Base-by-base conservation (phyloP, 2,113 vertebrate genomes). In the Oenanthe oenanthe region DNA sequence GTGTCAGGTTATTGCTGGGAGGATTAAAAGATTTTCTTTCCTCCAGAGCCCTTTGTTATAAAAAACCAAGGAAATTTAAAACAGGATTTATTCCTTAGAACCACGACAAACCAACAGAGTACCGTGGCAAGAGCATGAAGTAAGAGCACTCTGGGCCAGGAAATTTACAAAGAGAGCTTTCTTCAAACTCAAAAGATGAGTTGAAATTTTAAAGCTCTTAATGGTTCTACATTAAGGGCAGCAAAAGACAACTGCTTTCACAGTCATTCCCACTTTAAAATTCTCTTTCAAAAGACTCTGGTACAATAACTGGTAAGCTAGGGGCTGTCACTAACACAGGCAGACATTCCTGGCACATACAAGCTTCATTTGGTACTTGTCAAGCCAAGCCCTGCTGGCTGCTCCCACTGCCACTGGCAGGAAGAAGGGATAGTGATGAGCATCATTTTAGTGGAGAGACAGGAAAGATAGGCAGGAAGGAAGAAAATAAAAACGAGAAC, bases 51-150 rank as follows among this genome's bases (percentile, higher is more conserved):
- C 88, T 92, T 83, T 97, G 95, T 97, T 97, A 95, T 88, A 97
- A 97, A 95, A 97, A 98, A 97, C 96, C 94, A 97, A 97, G 92
- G 94, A 96, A 96, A 97, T 84, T 65, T 97, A 97, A 98, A 98
- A 98, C 97, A 98, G 97, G 97, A 98, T 98, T 98, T 97, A 98
- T 96, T 97, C 96, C 96, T 95, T 87, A 78, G 61, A 97, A 93
- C 88, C 70, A 2, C 85, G 96, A 97, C 95, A 97, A 96, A 92
- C 92, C 95, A 95, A 93, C n/a, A 92, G 93, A 96, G 65, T 89
- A 96, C 94, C 88, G 70, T 96, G 74, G 88, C 78, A 95, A 96
- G 91, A 96, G 79, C 73, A 92, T 91, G 94, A 92, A 95, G 96
- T 94, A 96, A 95, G 94, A 97, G 82, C 53, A 97, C 94, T 95